Base-by-base conservation (phyloP, 2,888 invertebrate species). In the Leptopilina syphax region DNA sequence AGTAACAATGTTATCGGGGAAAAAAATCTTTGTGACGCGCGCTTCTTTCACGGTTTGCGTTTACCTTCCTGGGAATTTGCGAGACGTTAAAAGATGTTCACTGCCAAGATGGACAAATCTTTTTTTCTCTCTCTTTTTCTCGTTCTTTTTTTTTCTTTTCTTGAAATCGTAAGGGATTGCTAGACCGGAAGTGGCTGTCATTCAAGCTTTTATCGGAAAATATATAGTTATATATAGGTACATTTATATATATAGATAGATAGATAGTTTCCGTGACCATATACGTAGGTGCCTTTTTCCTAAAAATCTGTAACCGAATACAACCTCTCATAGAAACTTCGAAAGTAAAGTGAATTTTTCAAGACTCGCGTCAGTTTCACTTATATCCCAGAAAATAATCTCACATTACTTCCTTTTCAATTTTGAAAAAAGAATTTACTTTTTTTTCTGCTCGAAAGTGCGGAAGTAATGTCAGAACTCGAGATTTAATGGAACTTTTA, bases 311-410 rank as follows among this genome's bases (percentile, higher is more conserved):
- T 88, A 89, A 89, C 87, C 87, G 88, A 88, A 88, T 88, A 86
- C 86, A 89, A 86, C 87, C 88, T 87, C 82, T 82, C 84, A 83
- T 79, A 47, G 83, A 84, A 85, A 79, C 44, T 44, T 44, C 44
- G 44, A 44, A 44, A 85, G 85, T 81, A 85, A 88, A 86, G 86
- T 87, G 87, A 88, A 60, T 18, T 60, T 60, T 60, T 60, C 60
- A 60, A 86, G 87, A 86, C 86, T 88, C 84, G 87, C 85, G 87
- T 88, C 89, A 87, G 87, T 84, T 84, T 81, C 83, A 65, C 87
- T 89, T 89, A 89, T 90, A 89, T 76, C 66, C 86, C 84, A 81
- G 82, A 85, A 63, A 9, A 88, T 87, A 50, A 89, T 90, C 90
- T 88, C 83, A 88, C 87, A 87, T 88, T 87, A 86, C 84, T 88